Evolutionary conservation across 2,797 vertebrate genomes (phyloP).

Genomic region (Antennarius maculatus): DNA sequence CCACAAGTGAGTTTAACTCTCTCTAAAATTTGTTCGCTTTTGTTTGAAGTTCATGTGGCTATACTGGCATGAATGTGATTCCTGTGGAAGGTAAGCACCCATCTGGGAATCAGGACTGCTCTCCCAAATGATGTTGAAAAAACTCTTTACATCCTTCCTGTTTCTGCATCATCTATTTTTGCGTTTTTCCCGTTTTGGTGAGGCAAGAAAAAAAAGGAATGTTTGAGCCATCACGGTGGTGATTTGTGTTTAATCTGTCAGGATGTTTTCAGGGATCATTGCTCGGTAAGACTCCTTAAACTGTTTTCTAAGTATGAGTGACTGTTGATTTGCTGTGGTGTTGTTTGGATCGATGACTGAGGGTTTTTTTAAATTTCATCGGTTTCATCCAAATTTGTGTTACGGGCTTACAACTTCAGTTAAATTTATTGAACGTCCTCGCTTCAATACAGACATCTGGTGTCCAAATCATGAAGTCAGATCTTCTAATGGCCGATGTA

Average conservation of each 20-base stretch:
- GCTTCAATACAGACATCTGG: not conserved
- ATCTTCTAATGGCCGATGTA: too few species aligned
- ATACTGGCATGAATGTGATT: too few species aligned
- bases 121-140: constrained; percentile 68
- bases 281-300: constrained; percentile 12
- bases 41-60: too few species aligned
- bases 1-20: too few species aligned
- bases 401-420: not conserved
- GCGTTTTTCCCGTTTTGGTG: constrained; percentile 22
- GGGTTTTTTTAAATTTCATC: not conserved
- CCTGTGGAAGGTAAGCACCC: constrained; percentile 53
- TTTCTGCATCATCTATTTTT: constrained; percentile 72
- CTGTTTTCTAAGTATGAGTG: not conserved
- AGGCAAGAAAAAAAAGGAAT: constrained; percentile 28
- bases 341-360: constrained; percentile 4
- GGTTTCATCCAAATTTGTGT: not conserved
- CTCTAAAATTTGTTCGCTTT: too few species aligned
- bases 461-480: not conserved
- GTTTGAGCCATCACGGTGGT: constrained; percentile 36
- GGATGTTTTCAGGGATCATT: constrained; percentile 32
- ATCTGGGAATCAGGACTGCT: constrained; percentile 60
- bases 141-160: constrained; percentile 69
- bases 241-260: constrained; percentile 56
- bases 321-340: not conserved
- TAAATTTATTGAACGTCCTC: not conserved